Conservation (phyloP, 2,113 vertebrate species). For the Amphiprion ocellaris region DNA sequence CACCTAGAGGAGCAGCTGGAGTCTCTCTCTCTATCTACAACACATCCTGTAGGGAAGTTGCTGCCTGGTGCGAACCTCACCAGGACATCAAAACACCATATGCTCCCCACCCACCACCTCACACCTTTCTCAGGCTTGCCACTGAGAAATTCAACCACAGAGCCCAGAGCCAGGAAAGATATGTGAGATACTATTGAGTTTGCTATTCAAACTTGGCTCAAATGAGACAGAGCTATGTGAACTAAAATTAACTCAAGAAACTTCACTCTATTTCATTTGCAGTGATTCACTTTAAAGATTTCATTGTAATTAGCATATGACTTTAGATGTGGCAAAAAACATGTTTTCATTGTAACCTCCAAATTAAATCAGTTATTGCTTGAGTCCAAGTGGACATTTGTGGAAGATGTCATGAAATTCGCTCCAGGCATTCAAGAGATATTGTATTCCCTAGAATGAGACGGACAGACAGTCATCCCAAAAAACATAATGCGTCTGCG, state of each 20-base stretch:
- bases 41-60: slow-evolving; percentile 67
- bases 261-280: neutral
- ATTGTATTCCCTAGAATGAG: no score
- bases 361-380: no score
- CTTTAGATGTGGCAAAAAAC: no score
- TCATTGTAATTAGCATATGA: no score
- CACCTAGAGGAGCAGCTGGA: slow-evolving; percentile 80
- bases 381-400: no score
- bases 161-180: slow-evolving; percentile 10
- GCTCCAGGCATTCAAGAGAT: no score
- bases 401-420: no score
- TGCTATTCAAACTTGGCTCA: neutral
- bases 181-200: slow-evolving; percentile 15
- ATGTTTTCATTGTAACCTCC: no score
- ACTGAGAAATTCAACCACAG: slow-evolving; percentile 43
- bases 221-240: neutral
- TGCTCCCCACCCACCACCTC: slow-evolving; percentile 69
- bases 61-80: slow-evolving; percentile 59
- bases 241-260: slow-evolving; percentile 1
- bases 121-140: slow-evolving; percentile 51
- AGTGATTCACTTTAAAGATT: slow-evolving; percentile 5
- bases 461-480: no score
- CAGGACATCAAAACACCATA: slow-evolving; percentile 76
- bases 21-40: slow-evolving; percentile 71
- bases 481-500: no score